Evolutionary conservation across 2,888 invertebrate genomes (phyloP).

Genomic region (Xiphydria camelus): DNA sequence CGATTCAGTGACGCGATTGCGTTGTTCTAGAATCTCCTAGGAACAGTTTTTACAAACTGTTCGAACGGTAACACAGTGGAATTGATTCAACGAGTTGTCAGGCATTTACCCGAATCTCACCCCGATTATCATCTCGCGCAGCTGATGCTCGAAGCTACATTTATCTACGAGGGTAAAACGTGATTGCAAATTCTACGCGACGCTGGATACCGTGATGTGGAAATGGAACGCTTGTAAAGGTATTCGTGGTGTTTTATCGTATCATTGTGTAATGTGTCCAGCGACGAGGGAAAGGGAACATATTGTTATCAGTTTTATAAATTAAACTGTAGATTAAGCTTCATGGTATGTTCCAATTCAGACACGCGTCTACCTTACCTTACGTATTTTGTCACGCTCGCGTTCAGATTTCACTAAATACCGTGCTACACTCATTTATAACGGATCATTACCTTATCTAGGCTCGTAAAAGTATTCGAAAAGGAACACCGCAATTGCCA

Average conservation of each 20-base stretch:
- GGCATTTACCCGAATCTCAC: conserved; percentile 44
- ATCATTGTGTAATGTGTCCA: not conserved
- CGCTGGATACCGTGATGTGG: not conserved
- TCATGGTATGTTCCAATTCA: too few species aligned
- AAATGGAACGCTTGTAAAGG: not conserved
- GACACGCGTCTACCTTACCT: too few species aligned
- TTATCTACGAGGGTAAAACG: conserved; percentile 41
- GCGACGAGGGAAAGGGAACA: too few species aligned
- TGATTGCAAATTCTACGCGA: conserved; percentile 17
- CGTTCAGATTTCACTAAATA: too few species aligned
- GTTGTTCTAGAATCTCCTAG: conserved; percentile 33
- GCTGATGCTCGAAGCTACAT: conserved; percentile 49
- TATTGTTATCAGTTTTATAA: too few species aligned
- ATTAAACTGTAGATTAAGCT: too few species aligned
- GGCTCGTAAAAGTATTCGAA: not conserved
- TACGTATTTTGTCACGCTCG: too few species aligned
- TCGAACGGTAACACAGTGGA: conserved; percentile 48
- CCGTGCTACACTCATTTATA: too few species aligned
- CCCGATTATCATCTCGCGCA: conserved; percentile 47
- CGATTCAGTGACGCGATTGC: not conserved
- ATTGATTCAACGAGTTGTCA: conserved; percentile 41
- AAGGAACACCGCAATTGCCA: not conserved
- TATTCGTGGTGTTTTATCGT: not conserved
- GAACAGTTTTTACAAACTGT: conserved; percentile 44
- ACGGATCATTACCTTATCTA: too few species aligned